Evolutionary conservation across 1,140 invertebrate species (phyloP), one percentile per base, ranked within the genome.

Genomic region (Branchinecta lindahli): DNA sequence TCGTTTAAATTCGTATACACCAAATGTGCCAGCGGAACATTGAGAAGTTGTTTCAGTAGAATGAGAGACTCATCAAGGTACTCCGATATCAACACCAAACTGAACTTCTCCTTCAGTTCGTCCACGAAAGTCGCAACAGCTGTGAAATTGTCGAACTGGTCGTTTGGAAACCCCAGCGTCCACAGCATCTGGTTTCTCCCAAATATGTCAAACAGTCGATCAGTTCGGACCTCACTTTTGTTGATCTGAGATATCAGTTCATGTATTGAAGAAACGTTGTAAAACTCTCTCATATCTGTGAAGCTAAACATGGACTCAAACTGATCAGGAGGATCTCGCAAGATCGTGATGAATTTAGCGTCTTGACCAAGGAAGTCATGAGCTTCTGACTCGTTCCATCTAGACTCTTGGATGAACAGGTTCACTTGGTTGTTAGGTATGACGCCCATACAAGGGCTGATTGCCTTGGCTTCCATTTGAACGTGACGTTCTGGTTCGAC

Each of bases 41-140:
- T 81, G 65, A 84, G 76, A 8, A 80, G 70, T 66, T 82, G 73
- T 45, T 75, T 76, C 52, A 84, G 74, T 12, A 84, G 74, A 46
- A 84, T 76, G 10, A 84, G 71, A 4, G 82, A 83, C 72, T 82
- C 81, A 69, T 83, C 81, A 74, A 83, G 80, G 72, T 79, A 77
- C 72, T 84, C 83, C 0, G 80, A 75, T 33, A 84, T 79, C 78
- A 84, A 78, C 21, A 84, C 78, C 8, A 83, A 74, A 70, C 80
- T 76, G 73, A 84, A 83, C 45, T 79, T 73, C 20, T 69, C 71
- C n/a, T 82, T 79, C 0, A 81, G 72, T 65, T 76, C 72, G 44
- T 70, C 66, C 46, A 78, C 76, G 9, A 74, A 73, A 45, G 74
- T 68, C 12, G 45, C 45, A 10, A 76, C 65, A 21, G 33, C 33